phyloP scores from a whole-genome alignment of 35 echinoderm and acorn worm species.

The Ophiothrix spiculata region DNA sequence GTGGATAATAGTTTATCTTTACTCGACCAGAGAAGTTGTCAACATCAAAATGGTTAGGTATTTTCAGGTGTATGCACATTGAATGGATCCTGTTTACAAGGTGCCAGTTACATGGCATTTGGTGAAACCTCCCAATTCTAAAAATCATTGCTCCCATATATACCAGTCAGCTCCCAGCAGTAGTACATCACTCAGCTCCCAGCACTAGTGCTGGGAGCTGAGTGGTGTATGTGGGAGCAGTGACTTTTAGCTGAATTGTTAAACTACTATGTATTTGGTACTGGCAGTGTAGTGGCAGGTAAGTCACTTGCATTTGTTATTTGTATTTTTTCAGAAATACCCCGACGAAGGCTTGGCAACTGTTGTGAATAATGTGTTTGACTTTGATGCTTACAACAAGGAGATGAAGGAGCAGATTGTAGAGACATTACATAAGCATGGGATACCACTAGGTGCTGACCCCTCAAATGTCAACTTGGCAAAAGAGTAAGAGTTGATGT shows the following conservation, averaged over 20 bases:
- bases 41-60: conserved; percentile 99
- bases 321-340: conserved; percentile 65
- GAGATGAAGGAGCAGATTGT: conserved; percentile 87
- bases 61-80: no score
- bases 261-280: no score
- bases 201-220: no score
- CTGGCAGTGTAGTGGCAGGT: no score
- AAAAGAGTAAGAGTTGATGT: conserved; percentile 99
- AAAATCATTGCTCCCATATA: no score
- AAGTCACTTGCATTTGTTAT: background rate
- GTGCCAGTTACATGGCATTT: no score
- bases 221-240: no score
- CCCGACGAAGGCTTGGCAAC: conserved; percentile 82
- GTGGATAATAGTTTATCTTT: conserved; percentile 89
- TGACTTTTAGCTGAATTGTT: no score
- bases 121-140: no score
- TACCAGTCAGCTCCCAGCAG: no score
- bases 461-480: conserved; percentile 82
- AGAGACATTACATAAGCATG: conserved; percentile 85
- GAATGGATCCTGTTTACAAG: no score
- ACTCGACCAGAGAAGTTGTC: conserved; percentile 99
- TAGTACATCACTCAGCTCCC: no score
- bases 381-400: conserved; percentile 99
- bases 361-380: conserved; percentile 97
- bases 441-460: conserved; percentile 85